Base-by-base conservation (phyloP, 2,113 vertebrate species). In the Phyllostomus hastatus region DNA sequence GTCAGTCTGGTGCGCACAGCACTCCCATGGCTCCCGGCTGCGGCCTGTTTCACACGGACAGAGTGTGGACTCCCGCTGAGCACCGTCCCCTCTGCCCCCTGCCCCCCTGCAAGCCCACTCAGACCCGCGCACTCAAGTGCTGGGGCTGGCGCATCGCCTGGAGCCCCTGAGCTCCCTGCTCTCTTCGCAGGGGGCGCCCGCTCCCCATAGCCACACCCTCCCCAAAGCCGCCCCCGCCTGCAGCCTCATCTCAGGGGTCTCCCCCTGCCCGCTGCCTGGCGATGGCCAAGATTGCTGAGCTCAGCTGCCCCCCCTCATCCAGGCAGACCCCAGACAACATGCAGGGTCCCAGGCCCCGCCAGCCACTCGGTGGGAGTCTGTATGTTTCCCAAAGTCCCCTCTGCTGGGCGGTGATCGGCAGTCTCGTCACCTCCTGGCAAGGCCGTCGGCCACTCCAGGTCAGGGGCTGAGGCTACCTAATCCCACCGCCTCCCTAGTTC, bases 21-120 rank as follows among this genome's bases (percentile, higher is more conserved):
- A 12, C 19, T 0, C 54, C 8, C 0, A 2, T 10, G 46, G 15
- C 38, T 26, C 17, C 87, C 38, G 20, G 6, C 35, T 1, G 0
- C 33, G 59, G 15, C 46, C 24, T 12, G 54, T 54, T 20, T 22
- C 19, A 54, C 15, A 41, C 19, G 4, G 38, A 46, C 24, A 5
- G 16, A 12, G 41, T 22, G 43, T 31, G 1, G 8, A 1, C 64
- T 43, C 76, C 24, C 0, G 0, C 48, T 24, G 20, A 50, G 28
- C 33, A n/a, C 14, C 16, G 22, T n/a, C 28, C 2, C 5, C n/a
- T 15, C 24, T 9, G 35, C 67, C 9, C 79, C 38, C 52, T 15
- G 7, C 35, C 26, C 15, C 38, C 38, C 57, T 5, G n/a, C 17
- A n/a, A 26, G 5, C 33, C 59, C 1, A 3, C 20, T 9, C 7